Percentiles rank a stretch among this genome's conserved stretches.
Conservation (phyloP, 1,140 invertebrate species). For the Nylanderia fulva region DNA sequence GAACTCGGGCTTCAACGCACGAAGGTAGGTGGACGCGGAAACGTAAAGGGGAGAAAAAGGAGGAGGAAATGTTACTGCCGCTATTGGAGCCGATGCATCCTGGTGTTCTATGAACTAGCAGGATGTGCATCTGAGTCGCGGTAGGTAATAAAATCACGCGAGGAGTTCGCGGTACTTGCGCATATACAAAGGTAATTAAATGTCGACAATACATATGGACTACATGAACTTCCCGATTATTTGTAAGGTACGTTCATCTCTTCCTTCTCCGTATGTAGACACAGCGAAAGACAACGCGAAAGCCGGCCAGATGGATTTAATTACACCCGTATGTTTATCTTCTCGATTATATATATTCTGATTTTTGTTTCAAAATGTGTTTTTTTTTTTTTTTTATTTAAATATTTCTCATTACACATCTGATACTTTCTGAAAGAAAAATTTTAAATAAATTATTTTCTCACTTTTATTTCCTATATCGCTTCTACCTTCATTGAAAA, state of each 20-base stretch:
- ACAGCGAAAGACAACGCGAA: background rate
- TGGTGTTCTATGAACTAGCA: constrained; percentile 49
- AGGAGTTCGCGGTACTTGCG: constrained; percentile 23
- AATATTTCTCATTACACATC: too few species aligned
- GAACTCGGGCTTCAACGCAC: constrained; percentile 13
- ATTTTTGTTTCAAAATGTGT: background rate
- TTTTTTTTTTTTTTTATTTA: background rate
- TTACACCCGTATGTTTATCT: background rate
- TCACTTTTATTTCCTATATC: too few species aligned
- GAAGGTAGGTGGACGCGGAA: constrained; percentile 27
- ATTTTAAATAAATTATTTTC: too few species aligned
- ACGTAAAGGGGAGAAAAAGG: constrained; percentile 23
- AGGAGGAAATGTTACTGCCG: constrained; percentile 56
- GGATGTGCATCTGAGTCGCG: constrained; percentile 62
- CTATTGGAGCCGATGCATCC: constrained; percentile 43
- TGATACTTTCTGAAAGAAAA: too few species aligned
- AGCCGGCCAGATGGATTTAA: background rate
- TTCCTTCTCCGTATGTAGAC: background rate
- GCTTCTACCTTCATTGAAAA: too few species aligned
- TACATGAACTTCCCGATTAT: constrained; percentile 38
- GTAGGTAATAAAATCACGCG: constrained; percentile 59
- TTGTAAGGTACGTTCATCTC: background rate
- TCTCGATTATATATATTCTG: background rate
- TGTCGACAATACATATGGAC: constrained; percentile 45
- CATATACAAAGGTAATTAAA: constrained; percentile 51